phyloP scores from a whole-genome alignment of 2,113 vertebrate species.

The Haliaeetus leucogaster region DNA sequence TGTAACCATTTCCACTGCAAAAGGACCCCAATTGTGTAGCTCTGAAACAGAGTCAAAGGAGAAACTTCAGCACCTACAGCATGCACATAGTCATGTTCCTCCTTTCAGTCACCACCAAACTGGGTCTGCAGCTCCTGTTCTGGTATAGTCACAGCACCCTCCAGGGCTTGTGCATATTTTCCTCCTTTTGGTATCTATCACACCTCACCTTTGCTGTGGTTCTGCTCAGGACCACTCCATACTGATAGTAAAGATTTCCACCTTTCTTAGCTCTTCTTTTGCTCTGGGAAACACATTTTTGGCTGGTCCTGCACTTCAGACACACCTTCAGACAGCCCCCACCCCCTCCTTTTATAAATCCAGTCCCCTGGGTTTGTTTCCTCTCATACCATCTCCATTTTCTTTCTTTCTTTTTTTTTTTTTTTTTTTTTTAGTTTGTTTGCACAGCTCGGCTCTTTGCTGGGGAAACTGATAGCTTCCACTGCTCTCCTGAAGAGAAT shows the following conservation, averaged over 20 bases:
- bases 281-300: neutral
- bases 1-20: neutral
- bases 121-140: neutral
- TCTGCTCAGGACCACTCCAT: neutral
- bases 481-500: neutral
- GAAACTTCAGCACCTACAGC: neutral
- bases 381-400: neutral
- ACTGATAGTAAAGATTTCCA: neutral
- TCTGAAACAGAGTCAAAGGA: neutral
- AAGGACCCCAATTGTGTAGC: neutral
- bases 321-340: neutral
- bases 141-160: neutral
- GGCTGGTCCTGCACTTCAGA: neutral
- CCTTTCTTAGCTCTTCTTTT: neutral
- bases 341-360: neutral
- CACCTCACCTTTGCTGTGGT: neutral
- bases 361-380: neutral
- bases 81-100: fast-evolving
- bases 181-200: neutral
- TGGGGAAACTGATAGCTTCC: neutral
- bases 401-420: neutral
- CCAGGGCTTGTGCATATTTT: neutral
- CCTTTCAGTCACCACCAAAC: neutral
- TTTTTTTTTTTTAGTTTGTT: neutral
- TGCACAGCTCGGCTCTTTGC: neutral